phyloP scores from a whole-genome alignment of 2,113 vertebrate genomes.

The Leptosomus discolor region DNA sequence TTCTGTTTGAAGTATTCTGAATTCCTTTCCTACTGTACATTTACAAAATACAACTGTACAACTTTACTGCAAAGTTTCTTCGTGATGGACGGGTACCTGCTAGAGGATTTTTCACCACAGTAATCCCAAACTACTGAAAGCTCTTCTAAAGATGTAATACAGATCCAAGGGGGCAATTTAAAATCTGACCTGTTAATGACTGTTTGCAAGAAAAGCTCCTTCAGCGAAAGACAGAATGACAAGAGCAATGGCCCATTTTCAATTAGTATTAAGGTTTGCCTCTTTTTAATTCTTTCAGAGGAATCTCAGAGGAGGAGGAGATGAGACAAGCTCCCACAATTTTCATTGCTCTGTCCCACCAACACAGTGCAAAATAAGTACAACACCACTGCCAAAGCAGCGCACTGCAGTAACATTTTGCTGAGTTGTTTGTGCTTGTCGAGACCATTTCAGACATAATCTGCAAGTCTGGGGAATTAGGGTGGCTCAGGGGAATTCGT shows the following conservation, averaged over 20 bases:
- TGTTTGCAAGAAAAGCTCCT: constrained; percentile 40
- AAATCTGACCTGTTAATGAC: constrained; percentile 61
- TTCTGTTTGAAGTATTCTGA: background rate
- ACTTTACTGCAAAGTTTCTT: background rate
- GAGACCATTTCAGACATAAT: background rate
- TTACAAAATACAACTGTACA: background rate
- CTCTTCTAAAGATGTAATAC: constrained; percentile 12
- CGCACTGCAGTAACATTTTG: background rate
- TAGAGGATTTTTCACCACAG: background rate
- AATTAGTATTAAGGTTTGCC: constrained; percentile 34
- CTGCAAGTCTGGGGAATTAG: background rate
- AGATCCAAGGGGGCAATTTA: constrained; percentile 18
- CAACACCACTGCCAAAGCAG: constrained; percentile 14
- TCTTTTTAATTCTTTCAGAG: constrained; percentile 52
- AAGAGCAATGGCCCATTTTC: constrained; percentile 43
- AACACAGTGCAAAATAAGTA: constrained; percentile 32
- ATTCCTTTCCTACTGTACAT: background rate
- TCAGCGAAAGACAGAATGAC: constrained; percentile 45
- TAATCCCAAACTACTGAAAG: constrained; percentile 10
- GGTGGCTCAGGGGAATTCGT: background rate
- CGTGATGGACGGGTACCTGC: background rate
- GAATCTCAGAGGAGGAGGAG: constrained; percentile 42
- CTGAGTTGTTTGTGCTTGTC: background rate
- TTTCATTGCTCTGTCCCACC: background rate
- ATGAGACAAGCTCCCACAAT: constrained; percentile 15